Conservation (phyloP, 1,140 invertebrate species). For the Charaxes varanes region DNA sequence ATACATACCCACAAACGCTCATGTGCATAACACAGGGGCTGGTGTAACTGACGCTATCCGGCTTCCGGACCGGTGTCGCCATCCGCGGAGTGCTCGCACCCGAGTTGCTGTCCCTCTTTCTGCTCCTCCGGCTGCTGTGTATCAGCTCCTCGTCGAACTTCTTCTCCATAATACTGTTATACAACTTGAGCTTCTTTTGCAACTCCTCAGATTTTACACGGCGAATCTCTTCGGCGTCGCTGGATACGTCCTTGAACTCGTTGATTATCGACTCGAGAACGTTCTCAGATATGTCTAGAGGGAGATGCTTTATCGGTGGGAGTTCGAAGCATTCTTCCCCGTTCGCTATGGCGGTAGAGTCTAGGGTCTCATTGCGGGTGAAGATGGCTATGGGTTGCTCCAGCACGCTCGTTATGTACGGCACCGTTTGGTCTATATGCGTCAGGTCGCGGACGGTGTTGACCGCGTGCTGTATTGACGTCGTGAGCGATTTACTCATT, state of each 20-base stretch:
- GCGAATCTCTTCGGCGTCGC: constrained; percentile 41
- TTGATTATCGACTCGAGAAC: constrained; percentile 60
- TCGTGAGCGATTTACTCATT: constrained; percentile 64
- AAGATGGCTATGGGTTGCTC: constrained; percentile 53
- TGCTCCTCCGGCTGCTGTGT: constrained; percentile 39
- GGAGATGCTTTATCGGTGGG: constrained; percentile 58
- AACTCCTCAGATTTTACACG: constrained; percentile 47
- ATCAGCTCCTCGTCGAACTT: constrained; percentile 50
- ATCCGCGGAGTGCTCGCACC: constrained; percentile 30
- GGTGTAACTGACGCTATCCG: constrained; percentile 35
- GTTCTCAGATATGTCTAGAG: constrained; percentile 48
- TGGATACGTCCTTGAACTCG: constrained; percentile 50
- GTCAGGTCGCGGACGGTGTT: constrained; percentile 60
- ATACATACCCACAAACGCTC: constrained; percentile 42
- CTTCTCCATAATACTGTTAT: constrained; percentile 59
- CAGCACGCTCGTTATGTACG: constrained; percentile 50
- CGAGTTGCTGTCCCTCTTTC: constrained; percentile 28
- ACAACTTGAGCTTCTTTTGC: constrained; percentile 52
- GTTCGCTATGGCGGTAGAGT: constrained; percentile 31
- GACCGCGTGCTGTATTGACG: constrained; percentile 59
- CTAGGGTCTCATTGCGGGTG: constrained; percentile 36
- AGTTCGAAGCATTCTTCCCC: constrained; percentile 69
- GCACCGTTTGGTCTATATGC: constrained; percentile 46
- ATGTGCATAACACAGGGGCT: constrained; percentile 48
- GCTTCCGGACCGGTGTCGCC: constrained; percentile 32